Percentiles rank a stretch among this genome's conserved stretches.
phyloP scores from a whole-genome alignment of 2,888 invertebrate species.

The Diploptera punctata region DNA sequence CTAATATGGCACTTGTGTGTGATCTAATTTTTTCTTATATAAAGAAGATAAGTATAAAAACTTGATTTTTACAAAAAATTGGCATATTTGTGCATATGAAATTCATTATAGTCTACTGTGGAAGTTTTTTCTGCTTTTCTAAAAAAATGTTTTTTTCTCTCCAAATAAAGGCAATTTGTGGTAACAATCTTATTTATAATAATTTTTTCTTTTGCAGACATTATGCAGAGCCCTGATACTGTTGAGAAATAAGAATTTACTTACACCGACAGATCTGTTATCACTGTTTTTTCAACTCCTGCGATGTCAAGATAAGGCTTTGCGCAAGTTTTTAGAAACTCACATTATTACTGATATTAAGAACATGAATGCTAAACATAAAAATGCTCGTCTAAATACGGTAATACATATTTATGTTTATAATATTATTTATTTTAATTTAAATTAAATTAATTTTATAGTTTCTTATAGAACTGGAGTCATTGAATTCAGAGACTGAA shows the following conservation, averaged over 20 bases:
- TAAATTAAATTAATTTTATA: too few species aligned
- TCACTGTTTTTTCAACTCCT: conserved; percentile 92
- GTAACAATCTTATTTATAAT: neutral
- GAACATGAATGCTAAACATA: conserved; percentile 91
- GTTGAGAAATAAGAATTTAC: conserved; percentile 88
- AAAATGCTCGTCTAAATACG: conserved; percentile 89
- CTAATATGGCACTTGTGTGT: too few species aligned
- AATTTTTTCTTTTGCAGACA: conserved; percentile 58
- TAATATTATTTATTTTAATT: neutral
- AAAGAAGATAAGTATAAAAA: too few species aligned
- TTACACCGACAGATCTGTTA: conserved; percentile 85
- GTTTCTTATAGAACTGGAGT: too few species aligned
- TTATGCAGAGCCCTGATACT: conserved; percentile 93
- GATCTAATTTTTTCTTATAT: too few species aligned
- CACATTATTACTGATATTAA: conserved; percentile 96
- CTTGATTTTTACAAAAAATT: too few species aligned
- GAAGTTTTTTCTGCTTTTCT: too few species aligned
- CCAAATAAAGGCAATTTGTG: neutral
- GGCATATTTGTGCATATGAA: too few species aligned
- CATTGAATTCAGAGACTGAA: too few species aligned
- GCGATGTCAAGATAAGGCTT: conserved; percentile 87
- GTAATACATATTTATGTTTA: conserved; percentile 50
- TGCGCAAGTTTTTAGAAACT: conserved; percentile 86
- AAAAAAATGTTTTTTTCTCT: neutral
- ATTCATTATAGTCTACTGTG: too few species aligned